phyloP scores from a whole-genome alignment of 2,797 vertebrate species.

The Odontamblyopus lacepedii region DNA sequence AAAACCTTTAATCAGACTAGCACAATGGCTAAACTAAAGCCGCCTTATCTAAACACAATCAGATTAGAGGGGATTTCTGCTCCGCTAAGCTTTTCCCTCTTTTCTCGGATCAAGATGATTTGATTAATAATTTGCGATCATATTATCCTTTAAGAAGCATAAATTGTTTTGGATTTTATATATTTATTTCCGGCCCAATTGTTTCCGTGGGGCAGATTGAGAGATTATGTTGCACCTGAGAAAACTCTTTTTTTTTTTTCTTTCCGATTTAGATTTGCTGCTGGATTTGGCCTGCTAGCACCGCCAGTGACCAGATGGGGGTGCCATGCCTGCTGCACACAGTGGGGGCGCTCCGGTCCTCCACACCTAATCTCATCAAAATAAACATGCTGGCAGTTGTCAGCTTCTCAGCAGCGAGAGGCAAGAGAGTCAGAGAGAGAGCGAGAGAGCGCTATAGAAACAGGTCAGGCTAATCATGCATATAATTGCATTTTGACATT shows the following conservation, averaged over 20 bases:
- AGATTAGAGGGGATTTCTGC: constrained; percentile 82
- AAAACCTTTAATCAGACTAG: constrained; percentile 71
- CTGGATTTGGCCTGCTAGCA: constrained; percentile 51
- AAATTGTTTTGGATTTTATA: constrained; percentile 80
- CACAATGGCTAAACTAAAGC: constrained; percentile 78
- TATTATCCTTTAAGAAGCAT: constrained; percentile 84
- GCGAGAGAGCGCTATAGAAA: constrained; percentile 80
- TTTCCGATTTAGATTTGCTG: constrained; percentile 17
- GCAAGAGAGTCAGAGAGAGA: constrained; percentile 11
- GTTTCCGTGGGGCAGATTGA: constrained; percentile 65
- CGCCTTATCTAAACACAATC: constrained; percentile 81
- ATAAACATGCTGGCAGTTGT: constrained; percentile 76
- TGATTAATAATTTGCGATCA: constrained; percentile 82
- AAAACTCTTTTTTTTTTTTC: constrained; percentile 19
- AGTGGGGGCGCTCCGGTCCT: constrained; percentile 58
- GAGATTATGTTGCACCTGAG: constrained; percentile 70
- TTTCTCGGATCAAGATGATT: constrained; percentile 79
- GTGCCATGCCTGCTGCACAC: constrained; percentile 78
- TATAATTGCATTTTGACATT: constrained; percentile 94
- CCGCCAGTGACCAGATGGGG: constrained; percentile 77
- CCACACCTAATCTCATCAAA: constrained; percentile 80
- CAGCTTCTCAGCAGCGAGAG: constrained; percentile 69
- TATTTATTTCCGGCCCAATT: constrained; percentile 71
- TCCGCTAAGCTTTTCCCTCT: constrained; percentile 63
- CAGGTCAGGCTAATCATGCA: constrained; percentile 90